Evolutionary conservation across 2,797 vertebrate genomes (phyloP), one percentile per base, ranked within the genome.

Genomic region (Eulemur mongoz): DNA sequence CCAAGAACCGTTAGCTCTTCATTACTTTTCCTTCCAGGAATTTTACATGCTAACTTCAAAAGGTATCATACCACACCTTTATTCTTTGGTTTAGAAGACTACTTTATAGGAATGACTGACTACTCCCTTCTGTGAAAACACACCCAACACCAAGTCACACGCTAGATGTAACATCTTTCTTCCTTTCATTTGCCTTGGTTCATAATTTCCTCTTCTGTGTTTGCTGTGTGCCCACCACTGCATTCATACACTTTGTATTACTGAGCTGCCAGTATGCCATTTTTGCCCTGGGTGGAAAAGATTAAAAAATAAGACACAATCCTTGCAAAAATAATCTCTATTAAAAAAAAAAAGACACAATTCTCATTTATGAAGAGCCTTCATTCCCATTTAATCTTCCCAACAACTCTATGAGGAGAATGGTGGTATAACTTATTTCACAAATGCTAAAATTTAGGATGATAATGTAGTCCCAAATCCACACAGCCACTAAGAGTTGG

Each of bases 1-100:
- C 81, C 63, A 72, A 78, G 95, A 96, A 93, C 93, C 59, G 59
- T 96, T 93, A 96, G 93, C 80, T 94, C 59, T 63, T 35, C 83
- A 52, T 86, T 83, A 52, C 84, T 96, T 83, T 65, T 83, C 92
- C 94, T 96, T 95, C 72, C 79, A 96, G 96, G 83, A 80, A 78
- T 91, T 95, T 96, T 38, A 75, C 43, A 2, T 40, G 73, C 78
- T 91, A 9, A 11, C 69, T 94, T 94, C 67, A 81, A 78, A 89
- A 96, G 94, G 78, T 83, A 75, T 59, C 54, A 10, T 18, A n/a
- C 63, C 73, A 87, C 85, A 84, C 79, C 79, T 94, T 78, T 89
- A 32, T 50, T 89, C 69, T 57, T 93, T 52, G 59, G 59, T 88
- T 80, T 89, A 70, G 86, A 67, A 89, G 82, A 72, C 43, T 48